Conservation (phyloP, 2,797 vertebrate genomes). For the Pangasius krempfi region DNA sequence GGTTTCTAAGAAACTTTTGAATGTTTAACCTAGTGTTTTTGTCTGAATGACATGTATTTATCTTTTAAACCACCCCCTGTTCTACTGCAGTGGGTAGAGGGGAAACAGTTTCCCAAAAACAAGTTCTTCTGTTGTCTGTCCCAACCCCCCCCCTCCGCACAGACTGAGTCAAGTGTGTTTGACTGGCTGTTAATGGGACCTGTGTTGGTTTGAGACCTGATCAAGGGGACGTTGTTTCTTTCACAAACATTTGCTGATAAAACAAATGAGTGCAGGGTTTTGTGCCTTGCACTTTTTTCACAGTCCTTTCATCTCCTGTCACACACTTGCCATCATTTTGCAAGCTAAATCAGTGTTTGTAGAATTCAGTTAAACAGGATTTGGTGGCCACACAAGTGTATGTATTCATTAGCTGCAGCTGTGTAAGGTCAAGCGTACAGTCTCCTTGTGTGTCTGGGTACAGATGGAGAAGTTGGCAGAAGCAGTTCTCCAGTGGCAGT, state of each 20-base stretch:
- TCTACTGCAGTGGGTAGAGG: neutral
- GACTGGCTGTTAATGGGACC: slow-evolving; percentile 37
- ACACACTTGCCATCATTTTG: slow-evolving; percentile 37
- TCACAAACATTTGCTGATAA: slow-evolving; percentile 44
- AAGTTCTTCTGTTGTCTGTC: slow-evolving; percentile 15
- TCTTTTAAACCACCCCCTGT: slow-evolving; percentile 13
- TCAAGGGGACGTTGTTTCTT: slow-evolving; percentile 50
- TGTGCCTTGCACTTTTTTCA: slow-evolving; percentile 19
- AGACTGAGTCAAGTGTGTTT: slow-evolving; percentile 35
- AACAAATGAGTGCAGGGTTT: slow-evolving; percentile 24
- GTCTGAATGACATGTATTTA: slow-evolving; percentile 10
- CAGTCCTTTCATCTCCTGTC: slow-evolving; percentile 40
- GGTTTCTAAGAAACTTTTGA: neutral
- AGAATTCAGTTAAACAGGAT: slow-evolving; percentile 49
- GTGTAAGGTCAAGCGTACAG: slow-evolving; percentile 58
- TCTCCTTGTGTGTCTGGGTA: slow-evolving; percentile 53
- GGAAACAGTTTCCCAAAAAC: slow-evolving; percentile 8
- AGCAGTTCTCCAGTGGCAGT: slow-evolving; percentile 49
- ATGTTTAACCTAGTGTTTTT: neutral
- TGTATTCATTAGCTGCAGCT: slow-evolving; percentile 64
- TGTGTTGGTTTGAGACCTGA: slow-evolving; percentile 41
- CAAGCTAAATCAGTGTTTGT: slow-evolving; percentile 48
- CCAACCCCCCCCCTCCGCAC: neutral
- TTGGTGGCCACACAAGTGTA: slow-evolving; percentile 48
- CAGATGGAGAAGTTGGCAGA: slow-evolving; percentile 57